Percentiles rank a stretch among this genome's conserved stretches.
Evolutionary conservation across 2,888 invertebrate species (phyloP).

Genomic region (Archaeoteleia sp.): DNA sequence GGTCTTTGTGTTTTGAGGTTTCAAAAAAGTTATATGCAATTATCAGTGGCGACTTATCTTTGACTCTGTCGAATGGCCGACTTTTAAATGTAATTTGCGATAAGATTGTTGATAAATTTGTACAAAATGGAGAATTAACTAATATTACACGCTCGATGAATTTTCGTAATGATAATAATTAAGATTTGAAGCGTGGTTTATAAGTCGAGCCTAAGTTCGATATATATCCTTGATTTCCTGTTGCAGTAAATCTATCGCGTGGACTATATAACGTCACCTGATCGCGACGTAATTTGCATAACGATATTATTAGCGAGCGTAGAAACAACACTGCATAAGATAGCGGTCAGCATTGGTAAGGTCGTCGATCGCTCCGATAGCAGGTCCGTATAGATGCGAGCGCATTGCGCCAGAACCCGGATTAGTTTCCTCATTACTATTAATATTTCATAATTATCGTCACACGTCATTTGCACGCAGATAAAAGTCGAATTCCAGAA

Average conservation of each 20-base stretch:
- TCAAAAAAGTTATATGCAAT: background rate
- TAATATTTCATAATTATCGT: conserved; percentile 68
- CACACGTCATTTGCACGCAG: conserved; percentile 31
- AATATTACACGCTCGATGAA: conserved; percentile 9
- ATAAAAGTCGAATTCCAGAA: conserved; percentile 2
- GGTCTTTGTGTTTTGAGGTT: too few species aligned
- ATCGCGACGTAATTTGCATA: conserved; percentile 60
- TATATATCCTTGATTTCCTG: conserved; percentile 36
- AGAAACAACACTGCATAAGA: conserved; percentile 64
- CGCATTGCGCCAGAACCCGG: conserved; percentile 57
- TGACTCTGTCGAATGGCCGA: conserved; percentile 21
- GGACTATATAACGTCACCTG: conserved; percentile 38
- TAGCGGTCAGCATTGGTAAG: conserved; percentile 56
- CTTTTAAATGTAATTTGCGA: conserved; percentile 20
- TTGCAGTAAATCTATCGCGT: conserved; percentile 22
- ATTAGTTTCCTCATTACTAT: conserved; percentile 65
- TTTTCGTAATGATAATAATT: conserved; percentile 1
- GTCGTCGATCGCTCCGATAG: conserved; percentile 54
- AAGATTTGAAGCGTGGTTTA: conserved; percentile 9
- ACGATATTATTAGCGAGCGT: conserved; percentile 67
- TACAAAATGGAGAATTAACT: conserved; percentile 6
- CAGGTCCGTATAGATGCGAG: conserved; percentile 52
- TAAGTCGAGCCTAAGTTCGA: conserved; percentile 8
- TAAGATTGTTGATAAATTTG: conserved; percentile 23
- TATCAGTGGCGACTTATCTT: conserved; percentile 21